Base-by-base conservation (phyloP, 2,888 invertebrate genomes). In the Chromoteleia sp. region DNA sequence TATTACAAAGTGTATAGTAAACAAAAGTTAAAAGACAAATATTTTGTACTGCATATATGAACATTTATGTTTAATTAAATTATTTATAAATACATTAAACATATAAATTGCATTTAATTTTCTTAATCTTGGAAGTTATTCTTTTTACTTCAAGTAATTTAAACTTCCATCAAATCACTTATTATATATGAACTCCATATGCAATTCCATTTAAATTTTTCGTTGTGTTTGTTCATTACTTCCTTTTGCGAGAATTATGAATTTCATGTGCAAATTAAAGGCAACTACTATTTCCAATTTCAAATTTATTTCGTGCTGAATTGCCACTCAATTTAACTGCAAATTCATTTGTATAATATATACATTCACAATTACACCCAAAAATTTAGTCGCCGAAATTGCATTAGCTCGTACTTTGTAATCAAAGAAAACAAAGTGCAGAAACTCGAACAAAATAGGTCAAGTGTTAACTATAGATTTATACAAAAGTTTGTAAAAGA, bases 361-460 rank as follows among this genome's bases (percentile, higher is more conserved):
- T n/a, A n/a, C n/a, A 48, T 48, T 48, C 48, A 25, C 48, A 48
- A 48, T 48, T 48, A 7, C 48, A 48, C 6, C 48, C 48, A 25
- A 25, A 25, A 48, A 48, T 48, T 48, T 25, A 48, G 48, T 25
- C 25, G 48, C 48, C 48, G 48, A 48, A 48, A 48, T 48, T 48
- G 48, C 48, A 21, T 48, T 48, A 48, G 25, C 48, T 48, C 25
- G 21, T n/a, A n/a, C 48, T 48, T 48, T 48, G 25, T 48, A 48
- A 48, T 48, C 48, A 48, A 48, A 48, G 48, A 48, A 48, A 48
- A 48, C 48, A 48, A 48, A 48, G 48, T 21, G 48, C 48, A 48
- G 48, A 48, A 48, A 48, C 48, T 48, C 48, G 25, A n/a, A 12
- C 12, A 12, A 48, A 48, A 25, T 48, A 48, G 48, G 48, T 48